Evolutionary conservation across 37 sponge, comb jelly and placozoan genomes (phyloP).

Genomic region (Aphrocallistes beatrix): DNA sequence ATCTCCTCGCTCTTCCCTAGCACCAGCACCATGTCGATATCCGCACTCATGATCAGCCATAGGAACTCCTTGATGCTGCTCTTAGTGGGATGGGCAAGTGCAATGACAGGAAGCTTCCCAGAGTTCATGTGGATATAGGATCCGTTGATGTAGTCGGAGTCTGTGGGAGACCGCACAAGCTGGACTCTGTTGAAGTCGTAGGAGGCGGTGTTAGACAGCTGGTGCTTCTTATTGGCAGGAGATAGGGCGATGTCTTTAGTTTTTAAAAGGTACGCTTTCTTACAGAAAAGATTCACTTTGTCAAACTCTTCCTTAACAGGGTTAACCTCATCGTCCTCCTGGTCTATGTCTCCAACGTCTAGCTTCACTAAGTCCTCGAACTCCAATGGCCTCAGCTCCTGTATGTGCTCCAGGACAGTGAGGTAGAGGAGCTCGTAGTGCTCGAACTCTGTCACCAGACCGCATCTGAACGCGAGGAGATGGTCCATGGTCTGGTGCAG

Average conservation of each 20-base stretch:
- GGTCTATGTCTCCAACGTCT: background rate
- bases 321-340: background rate
- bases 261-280: background rate
- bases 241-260: background rate
- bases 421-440: background rate
- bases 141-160: background rate
- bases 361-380: background rate
- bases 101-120: background rate
- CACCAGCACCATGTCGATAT: background rate
- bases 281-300: background rate
- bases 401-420: background rate
- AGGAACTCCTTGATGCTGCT: background rate
- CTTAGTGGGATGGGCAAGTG: background rate
- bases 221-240: background rate
- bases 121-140: background rate
- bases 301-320: background rate
- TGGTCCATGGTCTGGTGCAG: background rate
- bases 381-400: background rate
- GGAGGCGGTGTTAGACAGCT: background rate
- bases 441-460: background rate
- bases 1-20: background rate
- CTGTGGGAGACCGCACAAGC: background rate
- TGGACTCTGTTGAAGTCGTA: background rate
- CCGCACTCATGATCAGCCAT: background rate
- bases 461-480: background rate